phyloP scores from a whole-genome alignment of 2,113 vertebrate species.

The Saguinus midas region DNA sequence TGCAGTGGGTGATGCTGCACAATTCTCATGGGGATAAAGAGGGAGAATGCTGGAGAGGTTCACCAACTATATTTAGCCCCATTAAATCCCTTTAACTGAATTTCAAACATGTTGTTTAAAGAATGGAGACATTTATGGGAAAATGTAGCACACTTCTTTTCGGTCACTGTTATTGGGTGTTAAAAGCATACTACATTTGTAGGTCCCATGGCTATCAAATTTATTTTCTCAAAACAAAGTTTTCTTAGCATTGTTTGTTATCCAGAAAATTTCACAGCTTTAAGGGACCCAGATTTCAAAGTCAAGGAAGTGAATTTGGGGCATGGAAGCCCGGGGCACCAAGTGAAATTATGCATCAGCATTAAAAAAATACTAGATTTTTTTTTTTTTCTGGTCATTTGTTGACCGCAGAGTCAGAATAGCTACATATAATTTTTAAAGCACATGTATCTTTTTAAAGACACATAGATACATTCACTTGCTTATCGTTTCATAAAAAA shows the following conservation, averaged over 20 bases:
- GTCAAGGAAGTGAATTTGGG: slow-evolving; percentile 46
- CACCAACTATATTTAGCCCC: slow-evolving; percentile 44
- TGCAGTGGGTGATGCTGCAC: neutral
- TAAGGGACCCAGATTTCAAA: slow-evolving; percentile 55
- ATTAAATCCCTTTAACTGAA: slow-evolving; percentile 58
- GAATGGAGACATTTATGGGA: slow-evolving; percentile 43
- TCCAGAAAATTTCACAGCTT: slow-evolving; percentile 68
- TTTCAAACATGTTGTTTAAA: slow-evolving; percentile 52
- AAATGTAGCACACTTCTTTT: neutral
- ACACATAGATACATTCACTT: neutral
- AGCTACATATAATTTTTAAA: neutral
- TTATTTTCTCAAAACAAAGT: slow-evolving; percentile 46
- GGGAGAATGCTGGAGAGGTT: slow-evolving; percentile 29
- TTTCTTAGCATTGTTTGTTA: slow-evolving; percentile 59
- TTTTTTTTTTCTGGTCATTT: neutral
- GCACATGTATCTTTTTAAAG: neutral
- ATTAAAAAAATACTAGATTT: slow-evolving; percentile 21
- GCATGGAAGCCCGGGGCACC: neutral
- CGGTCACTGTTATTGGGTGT: neutral
- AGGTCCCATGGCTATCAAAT: slow-evolving; percentile 38
- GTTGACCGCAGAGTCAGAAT: neutral
- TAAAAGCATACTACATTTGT: slow-evolving; percentile 53
- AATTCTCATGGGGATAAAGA: slow-evolving; percentile 36
- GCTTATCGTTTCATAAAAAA: neutral
- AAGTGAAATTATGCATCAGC: neutral